Evolutionary conservation across 2,888 invertebrate genomes (phyloP).

Genomic region (Aspidiotus destructor): DNA sequence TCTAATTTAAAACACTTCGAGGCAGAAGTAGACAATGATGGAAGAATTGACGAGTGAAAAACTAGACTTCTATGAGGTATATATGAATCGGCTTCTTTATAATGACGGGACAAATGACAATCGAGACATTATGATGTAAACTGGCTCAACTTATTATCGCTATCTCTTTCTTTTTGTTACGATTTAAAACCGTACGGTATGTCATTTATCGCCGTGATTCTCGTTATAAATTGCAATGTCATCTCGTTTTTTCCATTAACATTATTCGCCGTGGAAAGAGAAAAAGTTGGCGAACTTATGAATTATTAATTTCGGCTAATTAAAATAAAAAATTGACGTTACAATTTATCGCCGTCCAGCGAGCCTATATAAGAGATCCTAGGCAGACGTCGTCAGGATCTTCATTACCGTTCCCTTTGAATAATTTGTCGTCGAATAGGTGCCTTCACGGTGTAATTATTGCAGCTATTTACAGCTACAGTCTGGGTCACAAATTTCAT

Average conservation of each 20-base stretch:
- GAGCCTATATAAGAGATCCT: no score
- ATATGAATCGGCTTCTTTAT: background rate
- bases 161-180: background rate
- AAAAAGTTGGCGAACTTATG: no score
- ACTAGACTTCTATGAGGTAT: background rate
- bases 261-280: background rate
- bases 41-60: background rate
- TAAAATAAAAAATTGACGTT: no score
- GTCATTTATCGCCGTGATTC: background rate
- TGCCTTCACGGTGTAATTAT: no score
- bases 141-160: background rate
- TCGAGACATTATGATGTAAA: background rate
- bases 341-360: no score
- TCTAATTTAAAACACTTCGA: background rate
- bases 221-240: constrained; percentile 1
- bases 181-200: background rate
- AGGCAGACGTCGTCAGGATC: no score
- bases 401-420: no score
- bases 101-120: background rate
- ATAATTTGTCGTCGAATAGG: no score
- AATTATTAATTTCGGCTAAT: no score
- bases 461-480: no score
- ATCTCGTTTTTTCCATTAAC: background rate
- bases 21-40: no score
- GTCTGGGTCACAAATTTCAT: no score